Conservation (phyloP, 1,140 invertebrate genomes). For the Drosophila persimilis region DNA sequence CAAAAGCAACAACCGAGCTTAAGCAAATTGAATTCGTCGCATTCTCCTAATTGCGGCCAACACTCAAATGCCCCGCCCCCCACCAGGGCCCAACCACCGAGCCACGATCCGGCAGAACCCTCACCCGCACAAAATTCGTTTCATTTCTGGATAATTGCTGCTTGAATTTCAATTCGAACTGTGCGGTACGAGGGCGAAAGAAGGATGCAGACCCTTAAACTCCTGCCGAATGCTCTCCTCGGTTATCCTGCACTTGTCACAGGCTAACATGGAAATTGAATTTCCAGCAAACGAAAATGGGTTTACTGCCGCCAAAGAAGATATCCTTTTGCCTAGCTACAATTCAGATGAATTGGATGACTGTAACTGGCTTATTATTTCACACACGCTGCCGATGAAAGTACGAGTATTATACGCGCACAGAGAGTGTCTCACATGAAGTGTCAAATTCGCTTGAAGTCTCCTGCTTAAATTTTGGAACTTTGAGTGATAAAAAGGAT, state of each 20-base stretch:
- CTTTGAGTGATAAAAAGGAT: neutral
- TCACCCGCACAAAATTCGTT: slow-evolving; percentile 38
- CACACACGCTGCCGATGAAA: no score
- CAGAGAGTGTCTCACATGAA: no score
- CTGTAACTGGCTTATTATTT: neutral
- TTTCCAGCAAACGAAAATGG: slow-evolving; percentile 37
- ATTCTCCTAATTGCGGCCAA: slow-evolving; percentile 70
- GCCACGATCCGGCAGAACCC: slow-evolving; percentile 39
- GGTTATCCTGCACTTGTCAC: slow-evolving; percentile 47
- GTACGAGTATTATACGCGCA: no score
- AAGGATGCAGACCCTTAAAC: slow-evolving; percentile 29
- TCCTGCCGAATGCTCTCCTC: slow-evolving; percentile 18
- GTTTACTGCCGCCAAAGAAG: slow-evolving; percentile 6
- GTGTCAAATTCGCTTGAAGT: no score
- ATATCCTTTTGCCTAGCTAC: slow-evolving; percentile 16
- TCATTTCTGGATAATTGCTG: slow-evolving; percentile 74
- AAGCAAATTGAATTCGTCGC: slow-evolving; percentile 76
- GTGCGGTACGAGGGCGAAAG: slow-evolving; percentile 27
- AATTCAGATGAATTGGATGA: neutral
- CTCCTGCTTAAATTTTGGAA: no score
- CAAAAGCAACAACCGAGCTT: slow-evolving; percentile 41
- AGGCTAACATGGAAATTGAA: slow-evolving; percentile 44
- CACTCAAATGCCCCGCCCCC: slow-evolving; percentile 47
- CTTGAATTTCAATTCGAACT: slow-evolving; percentile 79
- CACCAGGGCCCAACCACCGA: slow-evolving; percentile 9